A percentile compares a stretch with the other conserved stretches of the same genome.
These are phyloP conservation scores for Aegotheles bennettii DNA, from an alignment of 2,113 vertebrate species.

Conservation along the genomic window DNA sequence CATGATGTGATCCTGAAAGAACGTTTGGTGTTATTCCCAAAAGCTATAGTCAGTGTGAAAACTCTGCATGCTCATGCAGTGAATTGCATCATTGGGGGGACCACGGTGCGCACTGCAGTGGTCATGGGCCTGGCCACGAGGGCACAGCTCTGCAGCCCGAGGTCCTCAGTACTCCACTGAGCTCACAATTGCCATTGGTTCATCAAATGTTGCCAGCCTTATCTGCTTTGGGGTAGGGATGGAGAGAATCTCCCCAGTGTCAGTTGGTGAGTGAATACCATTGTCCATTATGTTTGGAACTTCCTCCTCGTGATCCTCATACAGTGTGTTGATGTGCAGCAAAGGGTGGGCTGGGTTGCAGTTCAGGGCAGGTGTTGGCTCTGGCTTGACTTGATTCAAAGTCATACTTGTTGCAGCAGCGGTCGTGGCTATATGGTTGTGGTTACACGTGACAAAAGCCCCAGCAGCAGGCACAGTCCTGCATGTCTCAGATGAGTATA, in stretches of 20 bases:
- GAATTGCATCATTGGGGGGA: neutral
- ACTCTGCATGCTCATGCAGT: slow-evolving; percentile 70
- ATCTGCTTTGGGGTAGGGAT: slow-evolving; percentile 76
- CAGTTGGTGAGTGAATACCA: slow-evolving; percentile 48
- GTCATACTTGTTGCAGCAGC: slow-evolving; percentile 52
- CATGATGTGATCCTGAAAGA: slow-evolving; percentile 37
- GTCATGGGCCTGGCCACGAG: neutral
- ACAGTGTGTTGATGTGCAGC: slow-evolving; percentile 79
- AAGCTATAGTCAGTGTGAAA: slow-evolving; percentile 14
- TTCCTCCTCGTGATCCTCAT: slow-evolving; percentile 75
- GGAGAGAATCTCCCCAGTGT: slow-evolving; percentile 69
- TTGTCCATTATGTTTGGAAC: slow-evolving; percentile 60
- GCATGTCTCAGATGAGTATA: slow-evolving; percentile 68
- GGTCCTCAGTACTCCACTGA: slow-evolving; percentile 74
- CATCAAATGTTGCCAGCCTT: slow-evolving; percentile 75
- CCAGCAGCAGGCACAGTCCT: slow-evolving; percentile 61
- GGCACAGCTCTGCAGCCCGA: neutral
- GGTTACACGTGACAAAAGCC: slow-evolving; percentile 72
- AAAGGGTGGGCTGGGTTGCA: slow-evolving; percentile 75
- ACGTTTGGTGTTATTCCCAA: neutral
- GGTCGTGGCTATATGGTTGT: slow-evolving; percentile 53
- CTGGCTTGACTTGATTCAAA: slow-evolving; percentile 66
- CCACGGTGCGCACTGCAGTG: neutral
- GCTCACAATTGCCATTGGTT: slow-evolving; percentile 75
- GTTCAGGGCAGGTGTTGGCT: slow-evolving; percentile 70